A percentile compares a stretch with the other conserved stretches of the same genome.
Evolutionary conservation across 2,113 vertebrate species (phyloP).

Genomic region (Tragelaphus strepsiceros): DNA sequence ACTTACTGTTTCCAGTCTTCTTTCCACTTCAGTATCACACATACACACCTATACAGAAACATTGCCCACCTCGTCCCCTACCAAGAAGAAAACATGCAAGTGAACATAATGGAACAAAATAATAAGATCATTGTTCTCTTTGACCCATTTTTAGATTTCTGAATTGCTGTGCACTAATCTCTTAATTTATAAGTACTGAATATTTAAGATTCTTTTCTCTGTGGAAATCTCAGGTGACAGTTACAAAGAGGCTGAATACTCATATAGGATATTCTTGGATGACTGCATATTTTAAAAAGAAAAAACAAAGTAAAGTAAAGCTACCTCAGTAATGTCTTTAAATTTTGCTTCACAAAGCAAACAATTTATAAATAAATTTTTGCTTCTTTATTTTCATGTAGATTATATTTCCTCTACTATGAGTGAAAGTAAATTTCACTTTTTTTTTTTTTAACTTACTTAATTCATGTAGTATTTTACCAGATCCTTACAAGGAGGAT

Average conservation of each 20-base stretch:
- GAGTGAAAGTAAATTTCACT: background rate
- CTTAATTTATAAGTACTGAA: conserved; percentile 30
- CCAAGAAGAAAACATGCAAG: background rate
- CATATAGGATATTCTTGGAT: background rate
- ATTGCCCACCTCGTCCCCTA: background rate
- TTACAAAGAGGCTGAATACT: background rate
- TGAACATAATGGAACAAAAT: background rate
- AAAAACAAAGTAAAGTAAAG: background rate
- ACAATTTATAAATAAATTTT: background rate
- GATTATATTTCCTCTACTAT: background rate
- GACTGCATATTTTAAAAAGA: background rate
- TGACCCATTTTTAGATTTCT: conserved; percentile 40
- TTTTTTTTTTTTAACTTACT: background rate
- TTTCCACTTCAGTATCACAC: background rate
- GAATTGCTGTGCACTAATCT: background rate
- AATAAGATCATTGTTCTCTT: background rate
- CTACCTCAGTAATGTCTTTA: background rate
- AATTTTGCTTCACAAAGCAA: background rate
- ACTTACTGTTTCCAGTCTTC: background rate
- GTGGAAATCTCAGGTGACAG: background rate
- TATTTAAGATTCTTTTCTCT: background rate
- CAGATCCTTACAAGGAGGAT: background rate
- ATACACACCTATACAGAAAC: background rate
- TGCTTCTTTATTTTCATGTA: background rate
- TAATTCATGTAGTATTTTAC: background rate